phyloP scores from a whole-genome alignment of 2,888 invertebrate species.

The Dusona sp. region DNA sequence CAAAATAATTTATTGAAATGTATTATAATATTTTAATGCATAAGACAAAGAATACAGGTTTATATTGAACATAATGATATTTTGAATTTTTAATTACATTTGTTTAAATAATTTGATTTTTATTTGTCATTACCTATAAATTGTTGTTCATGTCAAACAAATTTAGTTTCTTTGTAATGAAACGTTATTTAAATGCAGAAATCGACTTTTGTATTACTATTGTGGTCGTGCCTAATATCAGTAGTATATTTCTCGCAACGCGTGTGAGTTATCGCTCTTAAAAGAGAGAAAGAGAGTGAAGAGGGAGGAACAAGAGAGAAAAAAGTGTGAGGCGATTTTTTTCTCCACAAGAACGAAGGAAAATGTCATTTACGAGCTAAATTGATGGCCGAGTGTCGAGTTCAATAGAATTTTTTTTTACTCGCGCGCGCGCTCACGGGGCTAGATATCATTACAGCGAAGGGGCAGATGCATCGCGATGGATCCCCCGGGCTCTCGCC shows the following conservation, averaged over 20 bases:
- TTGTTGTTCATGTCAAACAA: background rate
- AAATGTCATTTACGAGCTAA: slow-evolving; percentile 78
- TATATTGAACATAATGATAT: background rate
- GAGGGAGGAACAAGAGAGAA: background rate
- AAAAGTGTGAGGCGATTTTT: slow-evolving; percentile 50
- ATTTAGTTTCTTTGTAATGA: background rate
- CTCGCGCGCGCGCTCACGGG: slow-evolving; percentile 66
- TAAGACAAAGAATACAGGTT: background rate
- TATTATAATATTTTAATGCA: no score
- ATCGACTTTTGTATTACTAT: background rate
- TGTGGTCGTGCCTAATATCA: background rate
- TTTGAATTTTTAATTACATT: background rate
- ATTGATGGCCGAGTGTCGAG: slow-evolving; percentile 78
- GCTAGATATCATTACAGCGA: slow-evolving; percentile 81
- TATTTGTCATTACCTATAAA: background rate
- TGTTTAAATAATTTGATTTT: background rate
- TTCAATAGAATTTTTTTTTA: slow-evolving; percentile 71
- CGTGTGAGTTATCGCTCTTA: slow-evolving; percentile 57
- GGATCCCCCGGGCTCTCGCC: slow-evolving; percentile 67
- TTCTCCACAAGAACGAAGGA: slow-evolving; percentile 61
- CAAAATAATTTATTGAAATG: no score
- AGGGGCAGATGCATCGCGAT: slow-evolving; percentile 81
- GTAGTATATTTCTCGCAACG: slow-evolving; percentile 19
- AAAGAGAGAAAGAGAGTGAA: slow-evolving; percentile 32
- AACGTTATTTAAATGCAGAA: background rate